These are phyloP conservation scores for Globodera rostochiensis DNA, from an alignment of 1,140 invertebrate species.

Conservation along the genomic window DNA sequence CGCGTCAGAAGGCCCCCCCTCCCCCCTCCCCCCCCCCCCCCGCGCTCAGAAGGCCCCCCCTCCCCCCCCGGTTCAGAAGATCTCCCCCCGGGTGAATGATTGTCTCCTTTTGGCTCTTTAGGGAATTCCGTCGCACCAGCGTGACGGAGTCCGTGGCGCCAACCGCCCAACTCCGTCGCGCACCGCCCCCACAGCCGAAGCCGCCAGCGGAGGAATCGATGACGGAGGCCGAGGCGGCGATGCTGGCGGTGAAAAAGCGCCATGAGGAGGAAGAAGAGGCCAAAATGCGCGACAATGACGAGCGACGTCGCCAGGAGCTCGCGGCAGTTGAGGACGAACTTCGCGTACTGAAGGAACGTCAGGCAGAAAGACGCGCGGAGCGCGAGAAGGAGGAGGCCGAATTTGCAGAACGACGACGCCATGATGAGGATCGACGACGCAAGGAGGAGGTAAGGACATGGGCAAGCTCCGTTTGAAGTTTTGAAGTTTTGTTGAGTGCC, in stretches of 20 bases:
- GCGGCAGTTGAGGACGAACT: constrained; percentile 50
- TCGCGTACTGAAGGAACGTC: constrained; percentile 43
- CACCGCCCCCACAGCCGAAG: constrained; percentile 41
- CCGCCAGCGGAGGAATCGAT: constrained; percentile 43
- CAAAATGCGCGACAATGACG: constrained; percentile 51
- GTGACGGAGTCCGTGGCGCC: constrained; percentile 2
- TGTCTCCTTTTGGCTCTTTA: background rate
- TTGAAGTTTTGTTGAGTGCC: no score
- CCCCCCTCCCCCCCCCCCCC: no score
- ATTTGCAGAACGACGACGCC: constrained; percentile 52
- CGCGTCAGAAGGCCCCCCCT: no score
- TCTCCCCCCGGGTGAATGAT: background rate
- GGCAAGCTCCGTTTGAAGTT: no score
- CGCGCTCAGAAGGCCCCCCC: no score
- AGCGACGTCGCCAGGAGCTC: constrained; percentile 40
- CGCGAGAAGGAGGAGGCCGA: constrained; percentile 53
- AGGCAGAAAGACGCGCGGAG: constrained; percentile 43
- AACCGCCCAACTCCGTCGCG: constrained; percentile 19
- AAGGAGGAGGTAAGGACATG: constrained; percentile 39
- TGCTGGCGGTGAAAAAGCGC: constrained; percentile 54
- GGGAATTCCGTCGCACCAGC: constrained; percentile 23
- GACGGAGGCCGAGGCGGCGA: constrained; percentile 54
- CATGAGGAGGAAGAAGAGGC: constrained; percentile 56
- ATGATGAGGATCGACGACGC: constrained; percentile 55
- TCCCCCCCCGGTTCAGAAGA: no score